Percentiles rank a stretch among this genome's conserved stretches.
Evolutionary conservation across 2,888 invertebrate genomes (phyloP).

Genomic region (Azorinus chamasolen): DNA sequence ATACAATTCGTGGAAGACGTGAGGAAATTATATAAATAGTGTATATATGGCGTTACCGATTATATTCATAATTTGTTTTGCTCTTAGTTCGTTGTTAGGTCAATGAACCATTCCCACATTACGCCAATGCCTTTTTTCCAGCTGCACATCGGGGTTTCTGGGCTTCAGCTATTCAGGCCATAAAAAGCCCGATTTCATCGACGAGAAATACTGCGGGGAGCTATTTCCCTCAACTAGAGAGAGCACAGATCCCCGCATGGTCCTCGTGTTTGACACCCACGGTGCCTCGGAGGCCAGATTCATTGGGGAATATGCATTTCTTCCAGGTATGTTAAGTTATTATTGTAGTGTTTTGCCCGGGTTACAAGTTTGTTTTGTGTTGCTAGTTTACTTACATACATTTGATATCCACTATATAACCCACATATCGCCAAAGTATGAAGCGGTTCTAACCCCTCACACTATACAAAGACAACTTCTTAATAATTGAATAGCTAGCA

Average conservation of each 20-base stretch:
- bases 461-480: too few species aligned
- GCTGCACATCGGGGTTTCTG: constrained; percentile 81
- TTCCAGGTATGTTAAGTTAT: constrained; percentile 89
- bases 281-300: constrained; percentile 94
- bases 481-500: too few species aligned
- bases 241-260: constrained; percentile 96
- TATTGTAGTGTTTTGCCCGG: not conserved
- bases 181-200: constrained; percentile 67
- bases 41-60: too few species aligned
- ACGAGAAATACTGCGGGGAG: constrained; percentile 93
- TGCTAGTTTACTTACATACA: not conserved
- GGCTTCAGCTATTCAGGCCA: constrained; percentile 80
- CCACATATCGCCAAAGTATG: too few species aligned
- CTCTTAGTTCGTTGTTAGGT: too few species aligned
- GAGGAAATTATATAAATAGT: too few species aligned
- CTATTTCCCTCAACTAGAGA: constrained; percentile 92
- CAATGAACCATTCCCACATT: too few species aligned
- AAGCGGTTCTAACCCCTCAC: too few species aligned
- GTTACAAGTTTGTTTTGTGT: not conserved
- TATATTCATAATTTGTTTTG: too few species aligned
- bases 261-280: constrained; percentile 96
- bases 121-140: constrained; percentile 59
- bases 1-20: too few species aligned
- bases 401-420: too few species aligned
- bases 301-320: constrained; percentile 95